Base-by-base conservation (phyloP, 2,888 invertebrate species). In the Bembecia ichneumoniformis region DNA sequence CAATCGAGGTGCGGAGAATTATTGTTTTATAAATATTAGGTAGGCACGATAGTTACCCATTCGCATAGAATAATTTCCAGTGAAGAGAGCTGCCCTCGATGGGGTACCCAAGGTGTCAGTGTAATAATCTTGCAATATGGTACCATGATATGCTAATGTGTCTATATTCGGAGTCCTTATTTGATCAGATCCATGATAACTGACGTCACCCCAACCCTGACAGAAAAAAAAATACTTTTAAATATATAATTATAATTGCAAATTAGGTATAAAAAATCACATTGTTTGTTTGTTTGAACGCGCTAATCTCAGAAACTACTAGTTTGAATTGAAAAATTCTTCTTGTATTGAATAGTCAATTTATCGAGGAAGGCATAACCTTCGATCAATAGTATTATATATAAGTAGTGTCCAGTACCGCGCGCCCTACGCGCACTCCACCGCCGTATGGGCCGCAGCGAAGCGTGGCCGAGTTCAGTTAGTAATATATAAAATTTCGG, bases 81-180 rank as follows among this genome's bases (percentile, higher is more conserved):
- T 94, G 51, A 93, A 82, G 17, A 96, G 82, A 0, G 96, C 92
- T 4, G 92, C 89, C 54, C 94, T 88, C 0, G 94, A 92, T 0
- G 96, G 92, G 0, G 94, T 93, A 62, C 96, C 94, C 34, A 92
- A 88, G 0, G 94, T 90, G 53, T 93, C 90, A 0, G 91, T 92
- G 70, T 96, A 96, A 67, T 94, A 93, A 60, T 92, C 91, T 65
- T 95, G 92, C 43, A 96, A 78, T 53, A 95, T 91, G 35, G 94
- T 87, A 3, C 96, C 96, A 66, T 93, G 91, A 74, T 92, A 94
- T 0, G 92, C 96, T 51, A 96, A 70, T 9, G 92, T 91, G 77
- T 96, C 96, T 51, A 96, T 93, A 72, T 96, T 96, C 0, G 95
- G 96, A 0, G 96, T 96, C 51, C 93, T 90, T 63, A 96, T 94